Evolutionary conservation across 1,140 invertebrate genomes (phyloP), one percentile per base, ranked within the genome.

Genomic region (Drosophila lacertosa): DNA sequence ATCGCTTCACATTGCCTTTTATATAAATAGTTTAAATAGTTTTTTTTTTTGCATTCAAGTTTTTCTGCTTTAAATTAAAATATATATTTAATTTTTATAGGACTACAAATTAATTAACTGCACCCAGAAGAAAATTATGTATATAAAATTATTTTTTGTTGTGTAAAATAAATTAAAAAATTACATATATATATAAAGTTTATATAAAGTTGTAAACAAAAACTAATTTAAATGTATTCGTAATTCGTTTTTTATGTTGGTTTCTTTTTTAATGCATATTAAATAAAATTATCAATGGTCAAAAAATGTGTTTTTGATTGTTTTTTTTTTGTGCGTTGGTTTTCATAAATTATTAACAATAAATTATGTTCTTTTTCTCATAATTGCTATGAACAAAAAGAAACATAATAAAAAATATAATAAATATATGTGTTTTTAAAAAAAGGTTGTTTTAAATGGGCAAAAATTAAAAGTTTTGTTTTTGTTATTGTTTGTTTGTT

Each of bases 211-310:
- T 74, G 74, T 72, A 74, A 82, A 83, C 58, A 78, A 84, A 71
- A 73, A 75, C 65, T 29, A 69, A 55, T 44, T 54, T 74, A 62
- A 51, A 59, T 58, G 58, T 77, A 83, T 83, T 83, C 53, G 45
- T 13, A n/a, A n/a, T n/a, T n/a, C n/a, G n/a, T n/a, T n/a, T n/a
- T n/a, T n/a, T n/a, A n/a, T n/a, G n/a, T n/a, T n/a, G n/a, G n/a
- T n/a, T n/a, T n/a, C n/a, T n/a, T n/a, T n/a, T n/a, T n/a, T n/a
- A n/a, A n/a, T n/a, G n/a, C 22, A 68, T 72, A 71, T 65, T 74
- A 76, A 76, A 89, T 84, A 89, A 78, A 89, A 83, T 74, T 90
- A 88, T 89, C 77, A 89, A 89, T 89, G 79, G 79, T 83, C 79
- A 83, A 74, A 70, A 62, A 58, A 67, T 79, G 42, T 74, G 57